Evolutionary conservation across 2,113 vertebrate genomes (phyloP), one percentile per base, ranked within the genome.

Genomic region (Erythrocebus patas): DNA sequence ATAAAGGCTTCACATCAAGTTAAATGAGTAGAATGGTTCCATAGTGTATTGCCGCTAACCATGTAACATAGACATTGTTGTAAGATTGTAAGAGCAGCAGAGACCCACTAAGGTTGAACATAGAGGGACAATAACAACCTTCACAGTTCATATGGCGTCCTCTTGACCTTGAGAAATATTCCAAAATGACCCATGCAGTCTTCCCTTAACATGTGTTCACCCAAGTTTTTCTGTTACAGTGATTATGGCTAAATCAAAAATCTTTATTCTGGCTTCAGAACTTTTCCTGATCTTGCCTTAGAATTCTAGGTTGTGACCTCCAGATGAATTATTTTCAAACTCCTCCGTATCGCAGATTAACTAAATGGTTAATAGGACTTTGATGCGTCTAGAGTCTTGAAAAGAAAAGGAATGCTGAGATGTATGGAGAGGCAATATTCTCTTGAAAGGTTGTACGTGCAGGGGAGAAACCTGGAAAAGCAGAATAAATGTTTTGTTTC

Each of bases 161-260:
- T 57, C 10, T 32, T 0, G n/a, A 4, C 1, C 18, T 45, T n/a
- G 32, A 30, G 55, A 72, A 78, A 23, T 12, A 3, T 38, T 82
- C 25, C 35, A 38, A 52, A 59, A 52, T 4, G 0, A n/a, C 35
- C 2, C 0, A 1, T 0, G 5, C 40, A 17, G 13, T 22, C 7
- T 75, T 55, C 2, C n/a, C 8, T 93, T 72, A 30, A 22, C 3
- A 30, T n/a, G 4, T 16, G 9, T 38, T 90, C 45, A 16, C 8
- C 22, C 2, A 35, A 61, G 6, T 79, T 79, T 57, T 72, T 81
- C 12, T 38, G 3, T 59, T 32, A 50, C 11, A n/a, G 20, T 40
- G 23, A 59, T 75, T 50, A 52, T 57, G 48, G 2, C 32, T 68
- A 8, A 84, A 94, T 73, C 13, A 66, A n/a, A 78, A 43, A 40